Percentiles rank a stretch among this genome's conserved stretches.
Conservation (phyloP, 2,888 invertebrate genomes). For the Lasioglossum figueresi region DNA sequence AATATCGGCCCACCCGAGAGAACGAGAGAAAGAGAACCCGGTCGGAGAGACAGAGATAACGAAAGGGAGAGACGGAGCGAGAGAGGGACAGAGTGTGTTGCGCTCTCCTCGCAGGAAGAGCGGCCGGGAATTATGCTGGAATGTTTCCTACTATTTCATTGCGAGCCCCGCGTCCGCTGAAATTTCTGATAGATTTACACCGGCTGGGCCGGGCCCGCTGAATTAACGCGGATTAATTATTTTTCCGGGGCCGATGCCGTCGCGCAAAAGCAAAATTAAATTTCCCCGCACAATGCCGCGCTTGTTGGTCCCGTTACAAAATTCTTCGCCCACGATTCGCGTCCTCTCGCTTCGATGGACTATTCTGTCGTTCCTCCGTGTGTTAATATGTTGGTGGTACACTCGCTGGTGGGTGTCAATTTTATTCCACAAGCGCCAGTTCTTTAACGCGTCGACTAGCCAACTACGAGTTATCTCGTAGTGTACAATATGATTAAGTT, state of each 20-base stretch:
- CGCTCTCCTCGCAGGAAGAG: conserved; percentile 47
- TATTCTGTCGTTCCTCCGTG: not conserved
- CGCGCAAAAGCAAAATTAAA: not conserved
- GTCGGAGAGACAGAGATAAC: conserved; percentile 1
- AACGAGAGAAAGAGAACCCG: conserved; percentile 14
- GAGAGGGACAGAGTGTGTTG: conserved; percentile 11
- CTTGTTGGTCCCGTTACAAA: not conserved
- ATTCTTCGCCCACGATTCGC: not conserved
- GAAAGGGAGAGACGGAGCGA: conserved; percentile 12
- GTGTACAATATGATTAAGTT: too few species aligned
- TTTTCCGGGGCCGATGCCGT: not conserved
- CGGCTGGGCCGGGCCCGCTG: not conserved
- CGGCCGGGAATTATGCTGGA: conserved; percentile 62
- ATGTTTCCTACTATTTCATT: conserved; percentile 60
- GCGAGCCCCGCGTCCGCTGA: conserved; percentile 21
- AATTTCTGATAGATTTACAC: conserved; percentile 55
- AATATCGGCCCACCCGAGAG: conserved; percentile 73
- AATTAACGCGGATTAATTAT: conserved; percentile 43
- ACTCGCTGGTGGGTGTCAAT: too few species aligned
- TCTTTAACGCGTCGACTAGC: too few species aligned
- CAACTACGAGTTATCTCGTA: too few species aligned
- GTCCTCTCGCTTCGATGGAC: not conserved
- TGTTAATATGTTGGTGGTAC: too few species aligned
- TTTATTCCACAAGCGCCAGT: too few species aligned
- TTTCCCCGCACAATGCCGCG: not conserved